A percentile compares a stretch with the other conserved stretches of the same genome.
Conservation (phyloP, 2,888 invertebrate genomes). For the Hemicrepidius hirtus region DNA sequence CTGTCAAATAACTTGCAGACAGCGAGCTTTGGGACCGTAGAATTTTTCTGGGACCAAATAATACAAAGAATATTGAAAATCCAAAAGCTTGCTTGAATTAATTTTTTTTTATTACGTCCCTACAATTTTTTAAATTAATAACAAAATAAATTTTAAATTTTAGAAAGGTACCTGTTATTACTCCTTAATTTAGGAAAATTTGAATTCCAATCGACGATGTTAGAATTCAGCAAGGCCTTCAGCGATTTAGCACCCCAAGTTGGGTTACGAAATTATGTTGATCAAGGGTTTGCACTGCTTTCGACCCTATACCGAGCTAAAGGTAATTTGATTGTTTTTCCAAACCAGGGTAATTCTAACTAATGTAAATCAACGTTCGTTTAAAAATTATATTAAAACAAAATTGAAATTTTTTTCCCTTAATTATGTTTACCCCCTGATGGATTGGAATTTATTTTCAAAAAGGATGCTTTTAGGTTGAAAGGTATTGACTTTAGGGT, state of each 20-base stretch:
- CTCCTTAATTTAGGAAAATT: constrained; percentile 15
- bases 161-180: neutral
- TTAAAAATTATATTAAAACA: neutral
- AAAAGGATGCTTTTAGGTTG: too few species aligned
- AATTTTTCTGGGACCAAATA: too few species aligned
- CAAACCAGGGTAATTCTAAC: constrained; percentile 12
- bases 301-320: constrained; percentile 19
- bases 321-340: constrained; percentile 29
- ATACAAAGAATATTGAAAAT: too few species aligned
- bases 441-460: too few species aligned
- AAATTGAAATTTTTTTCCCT: too few species aligned
- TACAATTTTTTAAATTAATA: too few species aligned
- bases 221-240: constrained; percentile 18
- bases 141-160: too few species aligned
- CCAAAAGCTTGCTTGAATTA: too few species aligned
- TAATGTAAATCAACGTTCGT: neutral
- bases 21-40: too few species aligned
- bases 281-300: constrained; percentile 25
- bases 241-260: constrained; percentile 26
- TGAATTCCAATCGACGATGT: constrained; percentile 12
- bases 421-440: neutral
- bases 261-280: constrained; percentile 29
- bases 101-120: too few species aligned
- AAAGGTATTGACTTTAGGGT: neutral
- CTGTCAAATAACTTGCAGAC: too few species aligned